Evolutionary conservation across 2,888 invertebrate species (phyloP), one percentile per base, ranked within the genome.

Genomic region (Drosophila cognata): DNA sequence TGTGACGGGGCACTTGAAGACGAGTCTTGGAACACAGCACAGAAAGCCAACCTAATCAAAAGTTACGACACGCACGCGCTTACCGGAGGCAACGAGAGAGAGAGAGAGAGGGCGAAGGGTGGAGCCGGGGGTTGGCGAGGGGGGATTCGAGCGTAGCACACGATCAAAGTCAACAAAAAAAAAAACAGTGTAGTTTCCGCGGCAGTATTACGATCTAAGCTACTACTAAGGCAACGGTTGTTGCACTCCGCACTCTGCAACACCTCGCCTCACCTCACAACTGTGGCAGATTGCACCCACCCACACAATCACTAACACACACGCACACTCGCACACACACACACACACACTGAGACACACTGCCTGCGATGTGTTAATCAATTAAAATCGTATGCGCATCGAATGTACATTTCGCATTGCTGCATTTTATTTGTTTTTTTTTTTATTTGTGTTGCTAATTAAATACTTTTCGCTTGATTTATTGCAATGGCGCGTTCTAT

Each of bases 1-100:
- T 50, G 33, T 31, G 71, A 63, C 62, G 50, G 35, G 48, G 58
- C 67, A 56, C 65, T 52, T 59, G 71, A 79, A 81, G 83, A 80
- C 65, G 80, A 64, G 65, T 60, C 74, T 65, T 70, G 68, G 38
- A 68, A 53, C 51, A 60, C 70, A 68, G 76, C 65, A 56, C 50
- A 62, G 48, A 68, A 69, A 61, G 62, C 66, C 67, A 25, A 46
- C 25, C 86, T 88, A 90, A 90, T 89, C 84, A 90, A 90, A 89
- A 90, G 87, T 90, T 87, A 87, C 88, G 82, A 84, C 89, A 90
- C 90, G 87, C 90, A 87, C 85, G 84, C 90, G 90, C 71, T 75
- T 74, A 60, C 58, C 56, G 57, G 25, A 13, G 25, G 25, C 25
- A 46, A 36, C 29, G 28, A 36, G 38, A 21, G 43, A 58, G 41